Evolutionary conservation across 1,140 invertebrate genomes (phyloP).

Genomic region (Psilanteris sp.): DNA sequence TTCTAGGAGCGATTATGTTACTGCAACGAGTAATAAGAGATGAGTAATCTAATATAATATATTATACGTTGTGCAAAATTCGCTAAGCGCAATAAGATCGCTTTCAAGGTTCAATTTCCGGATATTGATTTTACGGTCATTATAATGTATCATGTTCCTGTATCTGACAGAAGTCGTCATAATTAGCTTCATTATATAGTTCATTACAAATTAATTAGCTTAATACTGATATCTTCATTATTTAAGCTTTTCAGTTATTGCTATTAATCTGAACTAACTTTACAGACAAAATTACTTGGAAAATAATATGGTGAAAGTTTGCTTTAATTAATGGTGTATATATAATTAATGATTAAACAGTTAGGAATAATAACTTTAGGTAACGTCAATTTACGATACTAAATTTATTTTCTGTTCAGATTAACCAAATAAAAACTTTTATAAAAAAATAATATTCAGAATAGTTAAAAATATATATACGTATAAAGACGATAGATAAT

Average conservation of each 20-base stretch:
- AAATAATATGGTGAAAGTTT: no score
- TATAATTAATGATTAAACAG: no score
- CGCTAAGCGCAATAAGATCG: conserved; percentile 48
- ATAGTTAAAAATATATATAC: no score
- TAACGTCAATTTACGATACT: no score
- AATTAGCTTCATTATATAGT: conserved; percentile 20
- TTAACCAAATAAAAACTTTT: no score
- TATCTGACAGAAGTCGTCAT: conserved; percentile 17
- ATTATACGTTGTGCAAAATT: conserved; percentile 24
- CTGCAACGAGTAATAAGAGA: conserved; percentile 54
- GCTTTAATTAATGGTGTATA: no score
- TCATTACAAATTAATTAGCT: conserved; percentile 34
- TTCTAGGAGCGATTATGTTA: conserved; percentile 20
- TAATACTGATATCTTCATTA: conserved; percentile 4
- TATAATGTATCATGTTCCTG: conserved; percentile 15
- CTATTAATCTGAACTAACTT: no score
- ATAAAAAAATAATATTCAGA: no score
- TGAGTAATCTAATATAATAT: conserved; percentile 46
- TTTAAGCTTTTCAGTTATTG: background rate
- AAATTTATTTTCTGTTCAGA: no score
- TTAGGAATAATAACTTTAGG: no score
- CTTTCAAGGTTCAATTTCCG: conserved; percentile 42
- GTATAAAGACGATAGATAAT: no score
- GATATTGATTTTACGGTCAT: conserved; percentile 21
- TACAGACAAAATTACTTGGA: no score